Conservation (phyloP, 2,888 invertebrate genomes). For the Neelides folsomi region DNA sequence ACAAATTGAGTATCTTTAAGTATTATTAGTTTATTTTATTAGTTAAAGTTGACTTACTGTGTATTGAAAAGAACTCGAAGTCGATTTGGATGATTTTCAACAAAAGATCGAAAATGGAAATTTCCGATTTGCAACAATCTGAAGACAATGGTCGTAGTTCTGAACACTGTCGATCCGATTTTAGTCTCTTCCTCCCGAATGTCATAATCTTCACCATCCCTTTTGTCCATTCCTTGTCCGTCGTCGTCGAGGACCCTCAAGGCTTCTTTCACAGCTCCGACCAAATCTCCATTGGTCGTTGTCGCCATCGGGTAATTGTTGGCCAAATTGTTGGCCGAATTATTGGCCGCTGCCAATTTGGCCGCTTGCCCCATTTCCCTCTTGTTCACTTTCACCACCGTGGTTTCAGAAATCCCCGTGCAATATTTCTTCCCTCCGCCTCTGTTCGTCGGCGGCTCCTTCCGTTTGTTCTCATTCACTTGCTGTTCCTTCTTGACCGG, state of each 20-base stretch:
- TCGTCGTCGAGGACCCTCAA: conserved; percentile 16
- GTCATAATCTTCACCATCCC: neutral
- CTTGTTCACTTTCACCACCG: too few species aligned
- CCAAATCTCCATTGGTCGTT: conserved; percentile 8
- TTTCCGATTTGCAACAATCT: conserved; percentile 25
- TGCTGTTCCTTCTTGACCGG: too few species aligned
- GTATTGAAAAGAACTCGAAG: conserved; percentile 24
- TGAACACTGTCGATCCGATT: conserved; percentile 16
- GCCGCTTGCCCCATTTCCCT: too few species aligned
- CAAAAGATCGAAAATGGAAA: conserved; percentile 23
- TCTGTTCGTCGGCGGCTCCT: too few species aligned
- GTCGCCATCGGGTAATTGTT: neutral
- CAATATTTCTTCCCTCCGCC: too few species aligned
- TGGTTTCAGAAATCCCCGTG: too few species aligned
- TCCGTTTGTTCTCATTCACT: too few species aligned
- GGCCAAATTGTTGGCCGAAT: too few species aligned
- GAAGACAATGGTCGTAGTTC: conserved; percentile 21
- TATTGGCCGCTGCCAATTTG: too few species aligned
- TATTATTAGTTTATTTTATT: too few species aligned
- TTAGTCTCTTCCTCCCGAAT: neutral
- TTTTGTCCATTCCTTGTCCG: neutral
- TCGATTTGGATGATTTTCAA: conserved; percentile 21
- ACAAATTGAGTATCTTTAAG: too few species aligned
- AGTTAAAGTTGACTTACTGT: conserved; percentile 29
- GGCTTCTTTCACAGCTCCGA: conserved; percentile 22